phyloP scores from a whole-genome alignment of 2,888 invertebrate species.

The Archips crataeganus region DNA sequence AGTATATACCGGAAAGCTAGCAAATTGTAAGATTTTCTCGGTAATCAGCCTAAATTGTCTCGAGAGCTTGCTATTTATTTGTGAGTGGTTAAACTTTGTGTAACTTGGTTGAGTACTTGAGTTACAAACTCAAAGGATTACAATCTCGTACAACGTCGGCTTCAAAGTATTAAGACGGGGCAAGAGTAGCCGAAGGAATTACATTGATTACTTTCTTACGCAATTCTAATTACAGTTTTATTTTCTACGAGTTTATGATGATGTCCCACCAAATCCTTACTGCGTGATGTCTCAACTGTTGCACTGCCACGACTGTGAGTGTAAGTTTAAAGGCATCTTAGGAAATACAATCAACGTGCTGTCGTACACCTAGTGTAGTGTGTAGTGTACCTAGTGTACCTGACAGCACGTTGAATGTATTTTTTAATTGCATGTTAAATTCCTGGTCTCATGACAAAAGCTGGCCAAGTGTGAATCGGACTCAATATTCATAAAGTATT shows the following conservation, averaged over 20 bases:
- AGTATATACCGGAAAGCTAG: constrained; percentile 13
- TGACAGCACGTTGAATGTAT: too few species aligned
- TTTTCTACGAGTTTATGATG: background rate
- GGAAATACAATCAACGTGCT: too few species aligned
- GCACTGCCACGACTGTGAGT: background rate
- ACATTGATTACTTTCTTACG: constrained; percentile 14
- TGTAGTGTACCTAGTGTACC: too few species aligned
- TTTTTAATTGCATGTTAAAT: too few species aligned
- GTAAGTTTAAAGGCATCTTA: too few species aligned
- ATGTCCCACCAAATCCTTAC: background rate
- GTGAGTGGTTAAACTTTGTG: constrained; percentile 36
- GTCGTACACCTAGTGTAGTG: too few species aligned
- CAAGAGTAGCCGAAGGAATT: constrained; percentile 21
- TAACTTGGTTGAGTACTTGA: constrained; percentile 32
- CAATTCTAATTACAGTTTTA: constrained; percentile 3
- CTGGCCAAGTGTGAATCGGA: too few species aligned
- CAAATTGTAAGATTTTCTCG: constrained; percentile 30
- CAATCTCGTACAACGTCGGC: constrained; percentile 24
- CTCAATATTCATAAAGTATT: too few species aligned
- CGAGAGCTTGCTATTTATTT: constrained; percentile 28
- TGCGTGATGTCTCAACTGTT: background rate
- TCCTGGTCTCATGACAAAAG: too few species aligned
- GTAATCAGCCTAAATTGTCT: constrained; percentile 33
- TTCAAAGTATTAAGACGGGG: constrained; percentile 32
- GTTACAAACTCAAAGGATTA: constrained; percentile 34